phyloP scores from a whole-genome alignment of 2,888 invertebrate species.

The Drosophila algonquin region DNA sequence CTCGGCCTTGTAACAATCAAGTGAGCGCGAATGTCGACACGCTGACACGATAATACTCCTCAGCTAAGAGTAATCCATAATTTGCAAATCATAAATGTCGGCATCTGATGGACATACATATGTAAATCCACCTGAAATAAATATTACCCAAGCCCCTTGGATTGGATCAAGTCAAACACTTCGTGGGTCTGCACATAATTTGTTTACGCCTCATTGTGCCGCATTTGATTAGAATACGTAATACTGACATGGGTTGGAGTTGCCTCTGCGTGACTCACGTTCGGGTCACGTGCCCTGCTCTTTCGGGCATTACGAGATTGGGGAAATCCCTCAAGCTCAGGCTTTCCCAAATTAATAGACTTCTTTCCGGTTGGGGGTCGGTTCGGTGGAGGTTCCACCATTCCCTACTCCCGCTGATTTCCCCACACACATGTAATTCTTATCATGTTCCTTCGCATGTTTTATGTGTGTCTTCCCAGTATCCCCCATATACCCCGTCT shows the following conservation, averaged over 20 bases:
- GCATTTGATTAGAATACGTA: too few relatives aligned
- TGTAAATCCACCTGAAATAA: neutral
- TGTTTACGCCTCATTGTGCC: neutral
- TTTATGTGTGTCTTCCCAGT: conserved; percentile 23
- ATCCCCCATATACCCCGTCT: neutral
- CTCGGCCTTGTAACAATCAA: conserved; percentile 22
- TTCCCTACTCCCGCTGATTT: neutral
- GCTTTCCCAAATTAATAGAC: conserved; percentile 39
- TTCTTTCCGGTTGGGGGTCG: conserved; percentile 5
- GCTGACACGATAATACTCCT: too few relatives aligned
- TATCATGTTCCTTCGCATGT: conserved; percentile 12
- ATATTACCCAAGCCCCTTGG: neutral
- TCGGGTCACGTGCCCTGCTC: neutral
- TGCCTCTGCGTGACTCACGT: conserved; percentile 1
- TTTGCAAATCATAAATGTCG: too few relatives aligned
- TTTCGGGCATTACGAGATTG: neutral
- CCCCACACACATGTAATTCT: conserved; percentile 17
- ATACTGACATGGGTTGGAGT: neutral
- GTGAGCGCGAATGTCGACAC: conserved; percentile 24
- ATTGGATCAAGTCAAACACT: neutral
- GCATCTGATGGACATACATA: neutral
- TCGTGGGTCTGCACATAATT: neutral
- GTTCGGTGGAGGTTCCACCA: neutral
- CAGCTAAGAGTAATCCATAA: too few relatives aligned
- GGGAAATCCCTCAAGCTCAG: conserved; percentile 9